Percentiles rank a stretch among this genome's conserved stretches.
Conservation (phyloP, 2,797 vertebrate genomes). For the Cirrhinus molitorella region DNA sequence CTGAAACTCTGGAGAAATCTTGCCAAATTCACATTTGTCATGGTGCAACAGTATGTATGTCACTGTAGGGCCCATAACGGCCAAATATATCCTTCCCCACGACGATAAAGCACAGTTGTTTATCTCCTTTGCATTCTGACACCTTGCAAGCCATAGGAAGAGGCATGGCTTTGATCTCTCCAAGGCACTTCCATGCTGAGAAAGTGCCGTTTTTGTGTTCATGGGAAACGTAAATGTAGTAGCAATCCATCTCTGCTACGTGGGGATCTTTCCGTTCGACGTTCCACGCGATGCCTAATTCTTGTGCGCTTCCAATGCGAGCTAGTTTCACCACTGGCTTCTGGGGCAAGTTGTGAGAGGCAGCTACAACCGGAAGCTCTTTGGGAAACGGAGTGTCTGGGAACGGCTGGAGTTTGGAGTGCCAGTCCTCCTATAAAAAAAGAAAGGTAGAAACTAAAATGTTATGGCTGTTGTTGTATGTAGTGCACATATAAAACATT, state of each 20-base stretch:
- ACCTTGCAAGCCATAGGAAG: conserved; percentile 76
- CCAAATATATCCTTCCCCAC: conserved; percentile 66
- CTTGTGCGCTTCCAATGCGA: conserved; percentile 67
- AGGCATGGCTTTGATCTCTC: conserved; percentile 64
- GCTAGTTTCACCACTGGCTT: conserved; percentile 66
- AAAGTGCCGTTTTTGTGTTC: conserved; percentile 69
- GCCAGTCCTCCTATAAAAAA: conserved; percentile 54
- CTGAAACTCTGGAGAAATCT: neutral
- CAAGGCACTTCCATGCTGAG: conserved; percentile 63
- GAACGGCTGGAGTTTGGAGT: conserved; percentile 66
- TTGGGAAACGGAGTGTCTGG: conserved; percentile 65
- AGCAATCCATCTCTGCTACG: conserved; percentile 72
- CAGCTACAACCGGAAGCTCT: conserved; percentile 57
- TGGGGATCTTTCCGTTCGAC: conserved; percentile 57
- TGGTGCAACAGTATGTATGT: conserved; percentile 44
- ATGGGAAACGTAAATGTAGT: conserved; percentile 64
- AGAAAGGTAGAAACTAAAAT: neutral
- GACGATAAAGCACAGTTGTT: conserved; percentile 71
- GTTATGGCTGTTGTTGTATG: neutral
- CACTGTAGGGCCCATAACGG: conserved; percentile 65
- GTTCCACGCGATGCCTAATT: conserved; percentile 74
- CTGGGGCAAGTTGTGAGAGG: conserved; percentile 70
- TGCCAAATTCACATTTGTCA: conserved; percentile 27
- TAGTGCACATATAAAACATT: neutral
- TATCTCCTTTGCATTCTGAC: conserved; percentile 65